Evolutionary conservation across 2,797 vertebrate species (phyloP).

Genomic region (Rhabdomys pumilio): DNA sequence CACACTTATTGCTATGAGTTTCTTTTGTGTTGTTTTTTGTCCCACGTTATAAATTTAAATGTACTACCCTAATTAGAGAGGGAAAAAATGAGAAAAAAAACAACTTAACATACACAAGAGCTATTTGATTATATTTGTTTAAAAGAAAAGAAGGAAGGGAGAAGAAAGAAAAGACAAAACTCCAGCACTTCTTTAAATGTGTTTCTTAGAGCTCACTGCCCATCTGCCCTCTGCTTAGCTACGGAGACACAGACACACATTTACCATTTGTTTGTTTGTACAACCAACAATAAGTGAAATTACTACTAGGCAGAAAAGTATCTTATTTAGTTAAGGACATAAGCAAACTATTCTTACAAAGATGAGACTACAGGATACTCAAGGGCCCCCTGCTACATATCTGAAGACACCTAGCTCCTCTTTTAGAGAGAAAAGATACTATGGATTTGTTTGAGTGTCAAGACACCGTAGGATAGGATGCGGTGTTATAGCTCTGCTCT

Average conservation of each 20-base stretch:
- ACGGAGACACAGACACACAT: not conserved
- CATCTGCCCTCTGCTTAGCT: conserved; percentile 40
- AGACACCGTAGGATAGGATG: not conserved
- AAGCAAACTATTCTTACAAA: not conserved
- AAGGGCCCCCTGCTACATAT: not conserved
- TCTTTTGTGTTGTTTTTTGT: not conserved
- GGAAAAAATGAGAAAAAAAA: conserved; percentile 9
- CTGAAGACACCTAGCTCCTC: not conserved
- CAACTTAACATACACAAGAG: not conserved
- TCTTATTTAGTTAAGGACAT: not conserved
- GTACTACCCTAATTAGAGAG: conserved; percentile 6
- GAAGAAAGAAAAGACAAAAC: not conserved
- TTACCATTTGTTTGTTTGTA: conserved; percentile 33
- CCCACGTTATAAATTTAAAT: not conserved
- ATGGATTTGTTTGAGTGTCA: not conserved
- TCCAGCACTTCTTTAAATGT: not conserved
- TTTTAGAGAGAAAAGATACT: not conserved
- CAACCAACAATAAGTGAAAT: conserved; percentile 57
- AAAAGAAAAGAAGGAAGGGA: not conserved
- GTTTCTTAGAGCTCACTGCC: not conserved
- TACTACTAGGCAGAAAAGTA: conserved; percentile 31
- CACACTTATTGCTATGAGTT: not conserved
- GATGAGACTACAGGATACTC: not conserved
- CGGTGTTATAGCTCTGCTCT: not conserved
- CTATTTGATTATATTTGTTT: not conserved